A percentile compares a stretch with the other conserved stretches of the same genome.
Evolutionary conservation across 2,113 vertebrate species (phyloP).

Genomic region (Loxodonta africana): DNA sequence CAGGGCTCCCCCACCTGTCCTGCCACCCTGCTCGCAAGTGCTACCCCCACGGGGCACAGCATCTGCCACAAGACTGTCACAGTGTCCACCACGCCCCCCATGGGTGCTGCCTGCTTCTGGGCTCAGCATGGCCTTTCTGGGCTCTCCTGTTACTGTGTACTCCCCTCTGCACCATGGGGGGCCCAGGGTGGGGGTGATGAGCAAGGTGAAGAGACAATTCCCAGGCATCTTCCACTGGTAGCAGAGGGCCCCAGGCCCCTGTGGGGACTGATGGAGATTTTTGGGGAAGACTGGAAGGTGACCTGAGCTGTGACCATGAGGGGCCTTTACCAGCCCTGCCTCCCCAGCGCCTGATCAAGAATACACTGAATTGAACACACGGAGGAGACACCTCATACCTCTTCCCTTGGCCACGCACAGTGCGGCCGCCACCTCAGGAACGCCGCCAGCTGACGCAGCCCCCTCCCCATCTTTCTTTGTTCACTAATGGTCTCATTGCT

Average conservation of each 20-base stretch:
- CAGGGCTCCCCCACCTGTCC: background rate
- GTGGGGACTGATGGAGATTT: background rate
- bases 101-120: background rate
- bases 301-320: background rate
- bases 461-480: background rate
- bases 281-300: background rate
- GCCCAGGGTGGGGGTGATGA: background rate
- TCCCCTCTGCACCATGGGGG: background rate
- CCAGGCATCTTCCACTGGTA: background rate
- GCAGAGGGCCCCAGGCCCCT: background rate
- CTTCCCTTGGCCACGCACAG: background rate
- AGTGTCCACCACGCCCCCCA: background rate
- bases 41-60: background rate
- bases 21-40: background rate
- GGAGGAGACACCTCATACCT: background rate
- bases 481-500: background rate
- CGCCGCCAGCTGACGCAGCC: fast-evolving
- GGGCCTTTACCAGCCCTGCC: background rate
- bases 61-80: background rate
- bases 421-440: background rate
- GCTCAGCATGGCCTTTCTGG: background rate
- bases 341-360: background rate
- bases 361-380: background rate
- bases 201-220: background rate
- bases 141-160: background rate